Conservation (phyloP, 2,888 invertebrate genomes). For the Cerastoderma edule region DNA sequence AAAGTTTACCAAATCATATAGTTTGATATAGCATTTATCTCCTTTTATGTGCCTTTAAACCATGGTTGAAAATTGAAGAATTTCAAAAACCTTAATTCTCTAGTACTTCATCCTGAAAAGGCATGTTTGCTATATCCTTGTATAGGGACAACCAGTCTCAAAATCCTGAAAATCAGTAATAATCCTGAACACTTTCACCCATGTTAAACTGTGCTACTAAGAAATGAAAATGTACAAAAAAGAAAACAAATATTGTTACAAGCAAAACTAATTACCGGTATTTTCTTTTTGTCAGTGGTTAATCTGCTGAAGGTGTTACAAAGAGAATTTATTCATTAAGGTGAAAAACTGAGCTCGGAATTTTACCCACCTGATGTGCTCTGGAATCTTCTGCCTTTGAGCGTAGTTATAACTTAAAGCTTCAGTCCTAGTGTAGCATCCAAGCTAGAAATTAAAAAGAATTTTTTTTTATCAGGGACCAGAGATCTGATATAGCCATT, state of each 20-base stretch:
- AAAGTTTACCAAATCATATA: no score
- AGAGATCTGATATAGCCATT: no score
- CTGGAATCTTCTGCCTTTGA: constrained; percentile 52
- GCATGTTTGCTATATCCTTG: no score
- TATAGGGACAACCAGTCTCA: no score
- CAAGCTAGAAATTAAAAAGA: constrained; percentile 50
- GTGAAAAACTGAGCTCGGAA: background rate
- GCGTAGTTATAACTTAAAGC: constrained; percentile 58
- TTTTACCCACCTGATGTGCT: constrained; percentile 63
- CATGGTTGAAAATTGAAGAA: no score
- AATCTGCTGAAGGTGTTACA: background rate
- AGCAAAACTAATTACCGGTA: background rate
- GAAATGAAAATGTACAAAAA: background rate
- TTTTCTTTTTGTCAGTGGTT: background rate
- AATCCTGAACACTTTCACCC: background rate
- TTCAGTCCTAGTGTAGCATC: constrained; percentile 65
- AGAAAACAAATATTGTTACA: background rate
- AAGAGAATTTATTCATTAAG: background rate
- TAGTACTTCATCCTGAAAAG: no score
- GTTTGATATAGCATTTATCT: no score
- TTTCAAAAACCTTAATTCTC: no score
- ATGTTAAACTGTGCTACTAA: background rate
- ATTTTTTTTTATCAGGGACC: no score
- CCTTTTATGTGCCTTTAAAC: no score
- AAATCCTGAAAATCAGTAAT: no score